Conservation (phyloP, 2,888 invertebrate species). For the Platerodrilus igneus region DNA sequence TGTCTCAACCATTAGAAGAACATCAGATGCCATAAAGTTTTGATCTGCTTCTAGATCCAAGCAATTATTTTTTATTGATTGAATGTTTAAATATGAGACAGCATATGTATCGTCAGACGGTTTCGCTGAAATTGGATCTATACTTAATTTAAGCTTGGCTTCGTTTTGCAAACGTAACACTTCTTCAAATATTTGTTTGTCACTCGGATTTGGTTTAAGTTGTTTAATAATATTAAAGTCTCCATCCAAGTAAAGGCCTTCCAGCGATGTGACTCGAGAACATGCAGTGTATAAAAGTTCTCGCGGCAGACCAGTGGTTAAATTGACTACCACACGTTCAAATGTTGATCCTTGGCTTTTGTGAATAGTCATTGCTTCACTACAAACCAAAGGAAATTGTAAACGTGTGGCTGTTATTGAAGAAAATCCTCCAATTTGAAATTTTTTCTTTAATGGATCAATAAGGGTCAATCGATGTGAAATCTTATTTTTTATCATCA, state of each 20-base stretch:
- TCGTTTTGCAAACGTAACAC: not conserved
- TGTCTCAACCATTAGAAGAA: too few relatives aligned
- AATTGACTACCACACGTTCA: not conserved
- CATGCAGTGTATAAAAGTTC: slow-evolving; percentile 1
- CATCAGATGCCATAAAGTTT: too few relatives aligned
- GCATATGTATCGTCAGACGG: not conserved
- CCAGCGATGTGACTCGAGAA: not conserved
- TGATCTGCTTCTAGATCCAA: too few relatives aligned
- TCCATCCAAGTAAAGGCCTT: not conserved
- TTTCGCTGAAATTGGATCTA: not conserved
- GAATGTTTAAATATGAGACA: not conserved
- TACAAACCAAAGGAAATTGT: slow-evolving; percentile 1
- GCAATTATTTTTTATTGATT: not conserved
- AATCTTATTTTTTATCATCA: too few relatives aligned
- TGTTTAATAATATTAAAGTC: not conserved
- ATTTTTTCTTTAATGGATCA: not conserved
- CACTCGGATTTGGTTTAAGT: slow-evolving; percentile 1
- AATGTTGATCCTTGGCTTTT: slow-evolving; percentile 2
- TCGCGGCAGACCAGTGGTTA: not conserved
- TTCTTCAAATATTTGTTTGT: not conserved
- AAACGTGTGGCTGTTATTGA: not conserved
- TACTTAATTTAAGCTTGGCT: not conserved
- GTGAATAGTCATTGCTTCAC: slow-evolving; percentile 3
- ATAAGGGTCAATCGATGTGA: too few relatives aligned
- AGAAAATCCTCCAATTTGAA: not conserved